Conservation (phyloP, 1,140 invertebrate genomes). For the Oncopeltus fasciatus region DNA sequence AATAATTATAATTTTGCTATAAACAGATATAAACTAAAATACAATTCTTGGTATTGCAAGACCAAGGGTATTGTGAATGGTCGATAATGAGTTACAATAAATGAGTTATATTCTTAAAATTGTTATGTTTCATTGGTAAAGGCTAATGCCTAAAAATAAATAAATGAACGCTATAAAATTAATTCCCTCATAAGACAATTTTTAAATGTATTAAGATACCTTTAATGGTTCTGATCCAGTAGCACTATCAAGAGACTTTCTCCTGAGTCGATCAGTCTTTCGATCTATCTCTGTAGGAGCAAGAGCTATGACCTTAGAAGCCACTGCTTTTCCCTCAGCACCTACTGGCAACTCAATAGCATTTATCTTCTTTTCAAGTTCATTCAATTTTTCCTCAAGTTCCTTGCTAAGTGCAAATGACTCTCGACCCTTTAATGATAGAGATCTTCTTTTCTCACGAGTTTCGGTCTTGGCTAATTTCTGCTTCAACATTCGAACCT, state of each 20-base stretch:
- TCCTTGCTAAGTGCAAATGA: conserved; percentile 64
- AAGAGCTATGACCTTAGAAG: neutral
- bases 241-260: conserved; percentile 60
- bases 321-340: conserved; percentile 7
- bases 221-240: conserved; percentile 63
- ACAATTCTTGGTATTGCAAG: no score
- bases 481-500: conserved; percentile 55
- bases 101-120: no score
- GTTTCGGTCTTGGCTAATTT: conserved; percentile 63
- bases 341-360: conserved; percentile 32
- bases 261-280: conserved; percentile 31
- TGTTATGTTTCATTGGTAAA: no score
- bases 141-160: no score
- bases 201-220: no score
- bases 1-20: no score
- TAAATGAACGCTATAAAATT: no score
- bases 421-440: conserved; percentile 65
- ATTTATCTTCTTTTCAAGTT: conserved; percentile 61
- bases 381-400: conserved; percentile 63
- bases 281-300: conserved; percentile 28
- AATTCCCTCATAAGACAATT: no score
- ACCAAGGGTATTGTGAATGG: no score
- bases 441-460: conserved; percentile 58
- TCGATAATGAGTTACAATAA: no score
- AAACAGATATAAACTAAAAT: no score